These are phyloP conservation scores for Bemisia tabaci DNA, from an alignment of 1,140 invertebrate genomes.

Conservation along the genomic window DNA sequence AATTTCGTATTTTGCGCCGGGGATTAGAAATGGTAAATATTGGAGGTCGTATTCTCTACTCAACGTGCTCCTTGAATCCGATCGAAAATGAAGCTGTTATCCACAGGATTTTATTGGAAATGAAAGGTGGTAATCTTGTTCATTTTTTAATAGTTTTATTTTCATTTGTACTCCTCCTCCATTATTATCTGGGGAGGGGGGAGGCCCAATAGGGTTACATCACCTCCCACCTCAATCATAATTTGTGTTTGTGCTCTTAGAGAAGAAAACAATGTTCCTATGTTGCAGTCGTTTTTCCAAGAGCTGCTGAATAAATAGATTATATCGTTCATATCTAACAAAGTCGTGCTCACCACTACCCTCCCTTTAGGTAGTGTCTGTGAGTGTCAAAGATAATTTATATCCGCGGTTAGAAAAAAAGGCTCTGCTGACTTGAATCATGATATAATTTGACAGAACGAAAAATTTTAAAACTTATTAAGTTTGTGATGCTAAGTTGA, in stretches of 20 bases:
- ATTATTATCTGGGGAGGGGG: not conserved
- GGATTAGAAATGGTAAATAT: conserved; percentile 78
- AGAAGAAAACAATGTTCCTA: not conserved
- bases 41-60: conserved; percentile 90
- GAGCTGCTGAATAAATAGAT: not conserved
- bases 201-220: not conserved
- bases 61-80: conserved; percentile 96
- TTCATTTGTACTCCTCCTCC: conserved; percentile 1
- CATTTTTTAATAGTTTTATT: not conserved
- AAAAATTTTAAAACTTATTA: no score
- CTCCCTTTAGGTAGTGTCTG: no score
- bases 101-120: conserved; percentile 61
- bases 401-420: no score
- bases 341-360: no score
- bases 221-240: no score
- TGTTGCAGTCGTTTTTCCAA: not conserved
- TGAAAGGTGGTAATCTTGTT: conserved; percentile 36
- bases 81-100: conserved; percentile 96
- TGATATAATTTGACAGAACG: no score
- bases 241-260: no score
- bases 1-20: conserved; percentile 73
- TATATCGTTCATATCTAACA: no score
- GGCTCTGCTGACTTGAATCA: no score
- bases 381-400: no score
- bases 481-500: no score